Evolutionary conservation across 1,140 invertebrate genomes (phyloP).

Genomic region (Diprion similis): DNA sequence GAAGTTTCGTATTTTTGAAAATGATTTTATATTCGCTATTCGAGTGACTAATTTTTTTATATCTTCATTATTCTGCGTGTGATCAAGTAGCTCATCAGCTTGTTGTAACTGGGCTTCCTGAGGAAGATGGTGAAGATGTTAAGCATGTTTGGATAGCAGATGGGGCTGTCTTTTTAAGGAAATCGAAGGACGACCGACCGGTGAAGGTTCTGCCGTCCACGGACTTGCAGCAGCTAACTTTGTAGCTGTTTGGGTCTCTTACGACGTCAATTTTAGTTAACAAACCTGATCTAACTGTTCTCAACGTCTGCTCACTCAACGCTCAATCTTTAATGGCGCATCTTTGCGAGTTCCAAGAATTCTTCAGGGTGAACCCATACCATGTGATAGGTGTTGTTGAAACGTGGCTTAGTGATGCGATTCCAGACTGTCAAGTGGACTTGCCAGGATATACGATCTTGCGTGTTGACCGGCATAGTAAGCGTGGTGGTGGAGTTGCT

Average conservation of each 20-base stretch:
- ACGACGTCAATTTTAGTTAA: not conserved
- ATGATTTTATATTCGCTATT: no score
- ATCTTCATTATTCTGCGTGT: no score
- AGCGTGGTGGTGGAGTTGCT: not conserved
- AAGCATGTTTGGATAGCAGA: not conserved
- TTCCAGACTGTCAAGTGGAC: not conserved
- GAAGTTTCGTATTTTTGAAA: no score
- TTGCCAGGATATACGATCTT: not conserved
- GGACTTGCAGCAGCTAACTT: not conserved
- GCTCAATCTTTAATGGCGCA: slow-evolving; percentile 3
- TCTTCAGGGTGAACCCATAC: no score
- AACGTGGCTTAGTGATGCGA: not conserved
- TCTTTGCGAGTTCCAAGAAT: not conserved
- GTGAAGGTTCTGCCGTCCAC: not conserved
- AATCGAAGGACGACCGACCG: not conserved
- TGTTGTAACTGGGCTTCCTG: no score
- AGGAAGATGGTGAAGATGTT: no score
- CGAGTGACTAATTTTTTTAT: no score
- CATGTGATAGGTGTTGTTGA: not conserved
- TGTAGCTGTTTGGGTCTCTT: not conserved
- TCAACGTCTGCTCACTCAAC: slow-evolving; percentile 2
- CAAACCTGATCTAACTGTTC: no score
- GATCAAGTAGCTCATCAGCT: no score
- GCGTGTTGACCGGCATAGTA: not conserved
- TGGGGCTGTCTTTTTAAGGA: not conserved